phyloP scores from a whole-genome alignment of 2,888 invertebrate genomes.

The Falcaria lacertinaria region DNA sequence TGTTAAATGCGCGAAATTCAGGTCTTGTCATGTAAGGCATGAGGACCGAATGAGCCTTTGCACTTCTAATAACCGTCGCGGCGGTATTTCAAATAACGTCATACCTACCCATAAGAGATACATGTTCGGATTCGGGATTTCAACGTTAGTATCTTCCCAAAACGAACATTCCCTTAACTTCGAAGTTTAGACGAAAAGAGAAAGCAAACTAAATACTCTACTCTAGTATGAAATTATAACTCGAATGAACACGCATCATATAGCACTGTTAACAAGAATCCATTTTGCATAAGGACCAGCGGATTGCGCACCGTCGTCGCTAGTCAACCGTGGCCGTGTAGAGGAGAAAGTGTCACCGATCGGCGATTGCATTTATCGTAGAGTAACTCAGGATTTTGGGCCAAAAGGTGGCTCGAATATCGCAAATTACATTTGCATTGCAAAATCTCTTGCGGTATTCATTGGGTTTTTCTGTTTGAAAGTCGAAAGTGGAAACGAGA shows the following conservation, averaged over 20 bases:
- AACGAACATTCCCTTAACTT: too few species aligned
- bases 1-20: too few species aligned
- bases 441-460: slow-evolving; percentile 4
- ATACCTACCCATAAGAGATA: too few species aligned
- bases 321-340: slow-evolving; percentile 10
- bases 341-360: slow-evolving; percentile 22
- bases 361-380: slow-evolving; percentile 26
- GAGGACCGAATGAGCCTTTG: too few species aligned
- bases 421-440: slow-evolving; percentile 12
- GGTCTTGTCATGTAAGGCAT: too few species aligned
- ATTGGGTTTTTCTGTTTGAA: not conserved
- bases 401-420: slow-evolving; percentile 21
- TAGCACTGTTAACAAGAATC: not conserved
- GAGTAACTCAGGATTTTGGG: slow-evolving; percentile 36
- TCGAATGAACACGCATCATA: not conserved
- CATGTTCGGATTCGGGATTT: too few species aligned
- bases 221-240: too few species aligned
- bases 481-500: not conserved
- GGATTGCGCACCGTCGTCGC: slow-evolving; percentile 13
- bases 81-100: too few species aligned
- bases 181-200: too few species aligned
- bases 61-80: too few species aligned
- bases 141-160: too few species aligned
- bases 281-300: slow-evolving; percentile 4
- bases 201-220: not conserved